Conservation (phyloP, 2,113 vertebrate species). For the Chloropsis cyanopogon region DNA sequence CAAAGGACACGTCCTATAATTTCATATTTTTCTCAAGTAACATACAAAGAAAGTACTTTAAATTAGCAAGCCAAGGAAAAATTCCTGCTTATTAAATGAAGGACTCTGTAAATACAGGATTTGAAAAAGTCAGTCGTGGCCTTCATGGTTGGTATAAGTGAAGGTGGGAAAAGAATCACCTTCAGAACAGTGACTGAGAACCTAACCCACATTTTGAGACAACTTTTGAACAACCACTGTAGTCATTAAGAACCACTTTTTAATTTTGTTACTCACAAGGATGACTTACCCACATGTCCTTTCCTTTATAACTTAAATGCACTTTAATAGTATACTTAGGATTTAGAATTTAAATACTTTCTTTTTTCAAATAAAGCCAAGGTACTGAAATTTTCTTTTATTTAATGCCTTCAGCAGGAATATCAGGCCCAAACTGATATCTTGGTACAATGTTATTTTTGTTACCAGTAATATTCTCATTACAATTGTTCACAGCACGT, state of each 20-base stretch:
- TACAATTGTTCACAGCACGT: neutral
- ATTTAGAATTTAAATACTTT: neutral
- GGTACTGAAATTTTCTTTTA: neutral
- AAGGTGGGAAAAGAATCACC: neutral
- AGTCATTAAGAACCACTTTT: neutral
- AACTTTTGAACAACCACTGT: accelerated
- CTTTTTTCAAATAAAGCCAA: neutral
- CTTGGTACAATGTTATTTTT: neutral
- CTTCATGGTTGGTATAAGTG: neutral
- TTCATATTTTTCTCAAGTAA: neutral
- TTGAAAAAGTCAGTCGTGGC: neutral
- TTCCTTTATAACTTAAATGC: neutral
- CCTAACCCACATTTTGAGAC: neutral
- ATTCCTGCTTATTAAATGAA: neutral
- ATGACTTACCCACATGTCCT: neutral
- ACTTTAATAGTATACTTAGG: neutral
- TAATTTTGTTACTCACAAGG: neutral
- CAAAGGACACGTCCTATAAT: neutral
- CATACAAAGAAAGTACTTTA: neutral
- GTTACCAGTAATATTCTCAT: neutral
- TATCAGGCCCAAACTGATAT: neutral
- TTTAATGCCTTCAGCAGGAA: neutral
- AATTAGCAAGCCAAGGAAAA: neutral
- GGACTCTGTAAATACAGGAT: neutral
- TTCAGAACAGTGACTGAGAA: neutral